A percentile compares a stretch with the other conserved stretches of the same genome.
Evolutionary conservation across 1,140 invertebrate genomes (phyloP).

Genomic region (Scaptomyza graminum): DNA sequence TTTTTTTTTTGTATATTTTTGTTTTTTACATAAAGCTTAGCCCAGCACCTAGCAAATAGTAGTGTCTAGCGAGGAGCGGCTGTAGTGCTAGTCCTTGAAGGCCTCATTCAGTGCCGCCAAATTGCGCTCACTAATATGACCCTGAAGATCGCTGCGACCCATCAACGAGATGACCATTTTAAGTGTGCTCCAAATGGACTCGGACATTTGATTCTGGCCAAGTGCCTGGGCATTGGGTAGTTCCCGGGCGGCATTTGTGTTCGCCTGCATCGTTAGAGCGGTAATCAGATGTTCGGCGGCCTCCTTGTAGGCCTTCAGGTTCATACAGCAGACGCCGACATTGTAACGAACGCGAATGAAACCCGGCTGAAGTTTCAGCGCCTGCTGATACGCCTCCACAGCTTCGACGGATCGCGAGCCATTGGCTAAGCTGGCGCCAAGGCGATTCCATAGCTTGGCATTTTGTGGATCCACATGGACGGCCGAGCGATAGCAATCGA

Average conservation of each 20-base stretch:
- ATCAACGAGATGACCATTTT: slow-evolving; percentile 95
- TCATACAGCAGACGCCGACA: slow-evolving; percentile 98
- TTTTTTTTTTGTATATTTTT: slow-evolving; percentile 27
- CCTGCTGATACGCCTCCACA: slow-evolving; percentile 96
- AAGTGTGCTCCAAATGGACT: slow-evolving; percentile 97
- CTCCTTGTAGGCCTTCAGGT: slow-evolving; percentile 96
- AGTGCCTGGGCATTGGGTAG: slow-evolving; percentile 77
- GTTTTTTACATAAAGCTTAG: background rate
- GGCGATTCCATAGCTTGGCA: slow-evolving; percentile 97
- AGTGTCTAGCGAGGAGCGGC: background rate
- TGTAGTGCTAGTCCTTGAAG: slow-evolving; percentile 64
- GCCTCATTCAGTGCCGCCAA: slow-evolving; percentile 70
- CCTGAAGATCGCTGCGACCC: slow-evolving; percentile 90
- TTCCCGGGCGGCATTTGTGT: slow-evolving; percentile 87
- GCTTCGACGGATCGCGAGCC: slow-evolving; percentile 97
- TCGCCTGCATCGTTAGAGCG: slow-evolving; percentile 96
- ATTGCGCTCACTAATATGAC: slow-evolving; percentile 66
- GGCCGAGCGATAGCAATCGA: slow-evolving; percentile 97
- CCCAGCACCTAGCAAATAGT: background rate
- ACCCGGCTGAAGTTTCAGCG: slow-evolving; percentile 95
- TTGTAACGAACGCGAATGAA: slow-evolving; percentile 99
- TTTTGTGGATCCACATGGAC: slow-evolving; percentile 93
- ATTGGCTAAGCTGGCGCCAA: slow-evolving; percentile 98
- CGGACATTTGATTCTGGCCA: slow-evolving; percentile 91
- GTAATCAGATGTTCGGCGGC: slow-evolving; percentile 97